Conservation (phyloP, 2,113 vertebrate genomes). For the Platichthys flesus region DNA sequence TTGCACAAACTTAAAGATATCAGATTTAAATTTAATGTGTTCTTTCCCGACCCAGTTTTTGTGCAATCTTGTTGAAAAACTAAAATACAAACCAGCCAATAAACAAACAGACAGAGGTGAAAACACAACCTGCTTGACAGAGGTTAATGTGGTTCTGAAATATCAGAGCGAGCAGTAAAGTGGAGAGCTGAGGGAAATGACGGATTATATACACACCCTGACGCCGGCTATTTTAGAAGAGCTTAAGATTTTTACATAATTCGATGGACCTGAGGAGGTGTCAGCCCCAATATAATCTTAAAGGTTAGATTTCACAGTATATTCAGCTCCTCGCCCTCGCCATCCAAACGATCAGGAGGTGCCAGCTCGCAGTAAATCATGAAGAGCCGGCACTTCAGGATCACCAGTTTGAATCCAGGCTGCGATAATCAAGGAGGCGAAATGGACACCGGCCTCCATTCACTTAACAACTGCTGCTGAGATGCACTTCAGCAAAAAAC, state of each 20-base stretch:
- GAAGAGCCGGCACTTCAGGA: slow-evolving; percentile 40
- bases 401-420: slow-evolving; percentile 31
- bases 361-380: slow-evolving; percentile 21
- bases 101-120: not conserved
- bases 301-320: slow-evolving; percentile 24
- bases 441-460: slow-evolving; percentile 36
- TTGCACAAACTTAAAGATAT: too few species aligned
- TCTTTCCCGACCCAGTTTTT: too few species aligned
- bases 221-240: not conserved
- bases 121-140: not conserved
- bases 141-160: slow-evolving; percentile 4
- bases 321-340: slow-evolving; percentile 20
- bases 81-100: too few species aligned
- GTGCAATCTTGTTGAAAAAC: too few species aligned
- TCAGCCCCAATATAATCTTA: not conserved
- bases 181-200: slow-evolving; percentile 11
- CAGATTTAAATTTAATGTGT: too few species aligned
- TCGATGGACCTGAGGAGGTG: slow-evolving; percentile 17
- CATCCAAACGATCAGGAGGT: slow-evolving; percentile 29
- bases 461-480: slow-evolving; percentile 51
- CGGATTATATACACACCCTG: slow-evolving; percentile 6
- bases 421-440: slow-evolving; percentile 48
- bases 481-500: slow-evolving; percentile 60
- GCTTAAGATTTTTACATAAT: slow-evolving; percentile 19
- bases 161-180: slow-evolving; percentile 28